Conservation (phyloP, 2,113 vertebrate species). For the Asarcornis scutulata region DNA sequence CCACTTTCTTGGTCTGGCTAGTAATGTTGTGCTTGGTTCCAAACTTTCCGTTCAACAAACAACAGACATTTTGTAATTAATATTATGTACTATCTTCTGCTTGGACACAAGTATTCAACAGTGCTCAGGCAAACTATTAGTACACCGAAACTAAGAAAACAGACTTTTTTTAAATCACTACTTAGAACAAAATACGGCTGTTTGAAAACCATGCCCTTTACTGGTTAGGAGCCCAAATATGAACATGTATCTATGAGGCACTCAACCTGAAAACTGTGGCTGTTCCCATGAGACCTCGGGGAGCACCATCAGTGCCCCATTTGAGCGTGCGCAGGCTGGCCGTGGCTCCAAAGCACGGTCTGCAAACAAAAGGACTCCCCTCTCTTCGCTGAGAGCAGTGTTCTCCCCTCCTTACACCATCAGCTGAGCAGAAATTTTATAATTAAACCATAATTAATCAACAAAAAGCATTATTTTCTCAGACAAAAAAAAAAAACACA, state of each 20-base stretch:
- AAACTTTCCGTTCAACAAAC: background rate
- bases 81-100: background rate
- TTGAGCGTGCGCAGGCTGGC: background rate
- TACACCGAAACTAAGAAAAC: background rate
- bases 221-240: background rate
- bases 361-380: slow-evolving; percentile 35
- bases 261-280: background rate
- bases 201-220: background rate
- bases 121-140: background rate
- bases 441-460: slow-evolving; percentile 58
- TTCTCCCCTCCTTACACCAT: background rate
- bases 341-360: background rate
- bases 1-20: background rate
- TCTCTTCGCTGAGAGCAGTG: background rate
- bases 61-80: background rate
- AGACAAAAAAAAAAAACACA: background rate
- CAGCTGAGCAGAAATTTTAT: background rate
- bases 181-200: background rate
- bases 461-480: slow-evolving; percentile 1
- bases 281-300: background rate
- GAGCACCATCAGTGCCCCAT: background rate
- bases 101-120: background rate
- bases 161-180: background rate
- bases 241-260: background rate
- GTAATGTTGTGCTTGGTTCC: background rate